Base-by-base conservation (phyloP, 1,140 invertebrate species). In the Tetragonula clypearis region DNA sequence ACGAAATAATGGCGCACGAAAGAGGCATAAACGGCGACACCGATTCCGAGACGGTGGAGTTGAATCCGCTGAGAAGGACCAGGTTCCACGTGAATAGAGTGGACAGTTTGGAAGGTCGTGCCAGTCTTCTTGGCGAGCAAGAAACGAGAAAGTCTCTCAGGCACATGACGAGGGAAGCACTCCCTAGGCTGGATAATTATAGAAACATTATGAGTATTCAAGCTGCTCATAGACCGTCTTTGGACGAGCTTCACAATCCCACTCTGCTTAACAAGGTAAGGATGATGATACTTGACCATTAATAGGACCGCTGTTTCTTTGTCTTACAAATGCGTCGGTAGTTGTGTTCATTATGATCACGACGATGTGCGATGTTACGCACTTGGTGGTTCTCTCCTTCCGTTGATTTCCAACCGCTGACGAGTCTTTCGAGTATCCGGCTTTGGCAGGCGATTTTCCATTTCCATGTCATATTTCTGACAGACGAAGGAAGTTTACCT, bases 101-200 rank as follows among this genome's bases (percentile, higher is more conserved):
- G 8, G 95, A 96, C 90, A 95, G 94, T 62, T 85, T 95, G 53
- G 94, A 95, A 82, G 94, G 94, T 41, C 90, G 93, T 19, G 92
- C 93, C 1, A 95, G 94, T 68, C 93, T 95, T 12, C 88, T 95
- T 2, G 94, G 93, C 1, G 94, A 95, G 60, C 94, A 95, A 81
- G 94, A 95, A 75, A 93, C 93, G 2, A 92, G 87, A 65, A 94
- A 95, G 62, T 95, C 94, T 6, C 87, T 95, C 72, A 97, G 98
- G 79, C 97, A 98, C 92, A 97, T 99, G 93, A 99, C 98, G 1
- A 95, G 98, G 19, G 98, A 99, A 95, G 98, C 98, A 4, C 93
- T 99, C 69, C 98, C 98, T 15, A 96, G 98, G 74, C 94, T 99
- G 91, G 98, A 99, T 93, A 98, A 99, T 95, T 99, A 99, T 95